Conservation (phyloP, 2,797 vertebrate genomes). For the Pseudomugil tenellus region DNA sequence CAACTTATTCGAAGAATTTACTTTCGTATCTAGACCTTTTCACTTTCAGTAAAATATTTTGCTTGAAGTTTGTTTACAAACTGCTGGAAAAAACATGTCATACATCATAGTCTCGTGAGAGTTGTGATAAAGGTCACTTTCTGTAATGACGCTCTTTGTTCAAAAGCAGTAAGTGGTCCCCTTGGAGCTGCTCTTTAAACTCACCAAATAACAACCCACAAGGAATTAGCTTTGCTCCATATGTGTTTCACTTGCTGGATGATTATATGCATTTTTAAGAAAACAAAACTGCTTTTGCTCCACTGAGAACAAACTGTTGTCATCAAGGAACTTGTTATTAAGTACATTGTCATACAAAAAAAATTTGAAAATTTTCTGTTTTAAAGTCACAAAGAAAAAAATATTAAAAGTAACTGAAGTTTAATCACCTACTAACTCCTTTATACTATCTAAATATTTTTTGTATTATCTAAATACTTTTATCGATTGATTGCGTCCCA, state of each 20-base stretch:
- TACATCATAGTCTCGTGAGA: constrained; percentile 30
- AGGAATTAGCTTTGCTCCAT: not conserved
- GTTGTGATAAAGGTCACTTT: constrained; percentile 36
- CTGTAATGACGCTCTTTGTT: constrained; percentile 14
- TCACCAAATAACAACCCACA: not conserved
- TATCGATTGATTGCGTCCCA: too few relatives aligned
- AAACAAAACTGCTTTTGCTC: not conserved
- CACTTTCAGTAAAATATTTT: too few relatives aligned
- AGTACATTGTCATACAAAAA: not conserved
- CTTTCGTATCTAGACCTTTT: too few relatives aligned
- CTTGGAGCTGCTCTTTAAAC: constrained; percentile 36
- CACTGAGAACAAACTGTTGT: not conserved
- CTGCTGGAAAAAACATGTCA: constrained; percentile 16
- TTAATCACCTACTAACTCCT: not conserved
- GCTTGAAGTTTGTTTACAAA: not conserved
- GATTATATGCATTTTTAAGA: not conserved
- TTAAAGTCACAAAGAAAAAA: not conserved
- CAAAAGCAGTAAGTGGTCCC: constrained; percentile 32
- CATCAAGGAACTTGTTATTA: too few relatives aligned
- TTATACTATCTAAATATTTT: too few relatives aligned
- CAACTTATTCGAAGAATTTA: too few relatives aligned
- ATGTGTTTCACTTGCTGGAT: not conserved
- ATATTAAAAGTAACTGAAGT: not conserved
- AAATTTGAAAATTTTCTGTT: too few relatives aligned
- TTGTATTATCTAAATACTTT: too few relatives aligned